Base-by-base conservation (phyloP, 2,113 vertebrate genomes). In the Fukomys damarensis region DNA sequence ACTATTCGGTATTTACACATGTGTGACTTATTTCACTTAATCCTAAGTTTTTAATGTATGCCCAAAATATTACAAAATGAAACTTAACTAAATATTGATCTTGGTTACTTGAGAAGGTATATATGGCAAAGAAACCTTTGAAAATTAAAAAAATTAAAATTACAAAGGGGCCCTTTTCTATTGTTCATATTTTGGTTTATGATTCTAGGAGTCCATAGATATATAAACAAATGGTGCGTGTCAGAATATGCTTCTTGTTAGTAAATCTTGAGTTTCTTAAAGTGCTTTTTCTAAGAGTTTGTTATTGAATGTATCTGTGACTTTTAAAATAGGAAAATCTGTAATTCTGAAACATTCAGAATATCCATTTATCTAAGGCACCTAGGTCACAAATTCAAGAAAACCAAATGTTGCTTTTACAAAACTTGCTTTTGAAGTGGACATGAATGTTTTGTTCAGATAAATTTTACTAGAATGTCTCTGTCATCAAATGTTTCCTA, bases 131-230 rank as follows among this genome's bases (percentile, higher is more conserved):
- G 66, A 88, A 91, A 58, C 20, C 54, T 66, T 92, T 38, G 88
- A 58, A 76, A 80, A 66, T 87, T 96, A 70, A 58, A 61, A 97
- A 95, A 58, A 52, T 16, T 81, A 46, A 59, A 90, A 46, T 89
- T 56, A 35, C 2, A 16, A 77, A 61, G 74, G 58, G 54, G 13
- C 9, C 32, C n/a, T 83, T 94, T 88, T 9, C 56, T 70, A 1
- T 66, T 82, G 56, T 61, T 86, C 17, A 66, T 26, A 26, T 88
- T 63, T 7, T 93, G 54, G 52, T 68, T 83, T 79, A 52, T n/a
- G 16, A 2, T 84, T 68, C 68, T 65, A 56, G 43, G 58, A 80
- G 13, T 87, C 88, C 52, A n/a, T 46, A 81, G 86, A 89, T 35
- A 10, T 59, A 77, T 43, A 89, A 95, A 59, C 9, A 81, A 79